Evolutionary conservation across 2,113 vertebrate species (phyloP).

Genomic region (Ptilorrhoa leucosticta): DNA sequence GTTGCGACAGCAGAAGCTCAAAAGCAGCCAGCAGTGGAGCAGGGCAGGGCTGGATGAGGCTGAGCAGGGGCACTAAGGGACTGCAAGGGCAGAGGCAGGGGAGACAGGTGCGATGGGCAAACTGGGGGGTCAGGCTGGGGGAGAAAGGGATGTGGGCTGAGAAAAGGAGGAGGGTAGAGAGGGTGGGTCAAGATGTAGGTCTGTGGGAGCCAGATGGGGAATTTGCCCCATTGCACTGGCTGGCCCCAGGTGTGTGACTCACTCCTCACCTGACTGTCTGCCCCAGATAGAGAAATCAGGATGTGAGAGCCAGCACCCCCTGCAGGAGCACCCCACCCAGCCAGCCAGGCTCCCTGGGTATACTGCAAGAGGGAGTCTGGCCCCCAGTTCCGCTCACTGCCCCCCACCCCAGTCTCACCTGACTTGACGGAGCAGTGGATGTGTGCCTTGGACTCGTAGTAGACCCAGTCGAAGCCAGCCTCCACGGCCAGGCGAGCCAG

Average conservation of each 20-base stretch:
- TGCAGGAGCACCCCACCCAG: background rate
- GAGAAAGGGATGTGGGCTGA: background rate
- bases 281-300: background rate
- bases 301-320: background rate
- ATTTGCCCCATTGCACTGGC: background rate
- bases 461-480: constrained; percentile 93
- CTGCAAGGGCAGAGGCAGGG: background rate
- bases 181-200: background rate
- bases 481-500: constrained; percentile 89
- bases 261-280: background rate
- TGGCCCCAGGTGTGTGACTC: background rate
- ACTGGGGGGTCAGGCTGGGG: accelerated
- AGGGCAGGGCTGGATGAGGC: background rate
- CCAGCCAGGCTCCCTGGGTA: background rate
- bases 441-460: constrained; percentile 91
- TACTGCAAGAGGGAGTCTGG: background rate
- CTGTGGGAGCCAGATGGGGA: background rate
- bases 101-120: accelerated
- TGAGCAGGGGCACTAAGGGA: background rate
- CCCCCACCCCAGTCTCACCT: constrained; percentile 72
- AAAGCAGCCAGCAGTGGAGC: background rate
- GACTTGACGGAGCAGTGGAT: constrained; percentile 96
- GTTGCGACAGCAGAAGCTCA: background rate
- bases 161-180: background rate
- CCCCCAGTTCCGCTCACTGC: background rate